These are phyloP conservation scores for Catocala sponsa DNA, from an alignment of 2,888 invertebrate genomes.

Conservation along the genomic window DNA sequence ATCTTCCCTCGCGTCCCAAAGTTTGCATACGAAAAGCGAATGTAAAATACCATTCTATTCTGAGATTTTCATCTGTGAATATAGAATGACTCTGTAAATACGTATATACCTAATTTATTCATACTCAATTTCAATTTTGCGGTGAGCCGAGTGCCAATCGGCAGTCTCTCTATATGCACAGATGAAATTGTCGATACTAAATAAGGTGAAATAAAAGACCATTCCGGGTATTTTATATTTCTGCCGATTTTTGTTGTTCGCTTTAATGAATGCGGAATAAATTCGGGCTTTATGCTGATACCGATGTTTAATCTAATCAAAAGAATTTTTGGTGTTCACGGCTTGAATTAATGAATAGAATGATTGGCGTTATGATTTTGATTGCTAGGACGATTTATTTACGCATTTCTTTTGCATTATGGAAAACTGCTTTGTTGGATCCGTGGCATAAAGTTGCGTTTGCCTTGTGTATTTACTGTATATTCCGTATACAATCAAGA, in stretches of 20 bases:
- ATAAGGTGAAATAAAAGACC: constrained; percentile 17
- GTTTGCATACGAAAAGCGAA: constrained; percentile 7
- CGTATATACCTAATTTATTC: constrained; percentile 46
- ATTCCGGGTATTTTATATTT: constrained; percentile 6
- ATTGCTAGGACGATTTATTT: neutral
- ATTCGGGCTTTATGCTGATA: constrained; percentile 7
- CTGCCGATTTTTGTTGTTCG: constrained; percentile 9
- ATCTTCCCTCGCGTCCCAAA: neutral
- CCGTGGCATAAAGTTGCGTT: too few species aligned
- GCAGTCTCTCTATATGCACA: constrained; percentile 31
- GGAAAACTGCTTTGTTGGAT: too few species aligned
- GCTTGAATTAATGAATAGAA: constrained; percentile 3
- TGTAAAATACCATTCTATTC: constrained; percentile 23
- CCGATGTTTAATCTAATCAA: neutral
- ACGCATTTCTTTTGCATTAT: too few species aligned
- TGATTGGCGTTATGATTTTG: constrained; percentile 1
- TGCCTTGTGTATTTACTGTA: too few species aligned
- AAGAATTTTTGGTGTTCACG: neutral
- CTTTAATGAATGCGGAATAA: constrained; percentile 4
- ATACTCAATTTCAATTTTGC: constrained; percentile 46
- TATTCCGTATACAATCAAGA: too few species aligned
- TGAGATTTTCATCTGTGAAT: constrained; percentile 15
- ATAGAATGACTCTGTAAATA: constrained; percentile 39
- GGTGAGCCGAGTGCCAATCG: constrained; percentile 29
- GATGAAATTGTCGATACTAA: constrained; percentile 31